These are phyloP conservation scores for Xylophagus ater DNA, from an alignment of 2,888 invertebrate species.

Conservation along the genomic window DNA sequence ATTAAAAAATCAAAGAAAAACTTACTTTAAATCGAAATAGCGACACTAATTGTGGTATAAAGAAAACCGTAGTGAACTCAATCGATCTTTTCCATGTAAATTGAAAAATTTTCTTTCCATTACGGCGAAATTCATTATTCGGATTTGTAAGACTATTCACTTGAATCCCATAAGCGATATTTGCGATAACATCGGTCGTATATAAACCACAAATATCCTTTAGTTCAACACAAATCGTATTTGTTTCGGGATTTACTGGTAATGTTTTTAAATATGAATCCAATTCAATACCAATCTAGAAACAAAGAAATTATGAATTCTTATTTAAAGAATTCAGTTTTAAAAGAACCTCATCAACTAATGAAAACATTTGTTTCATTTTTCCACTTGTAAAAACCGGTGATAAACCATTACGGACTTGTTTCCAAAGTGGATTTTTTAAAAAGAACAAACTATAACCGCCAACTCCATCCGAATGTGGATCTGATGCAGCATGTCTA, in stretches of 20 bases:
- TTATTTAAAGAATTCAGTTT: background rate
- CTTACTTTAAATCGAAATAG: slow-evolving; percentile 25
- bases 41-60: slow-evolving; percentile 29
- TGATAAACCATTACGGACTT: slow-evolving; percentile 36
- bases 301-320: background rate
- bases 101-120: slow-evolving; percentile 25
- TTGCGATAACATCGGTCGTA: slow-evolving; percentile 33
- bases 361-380: slow-evolving; percentile 35
- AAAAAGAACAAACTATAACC: slow-evolving; percentile 38
- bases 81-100: slow-evolving; percentile 23
- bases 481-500: slow-evolving; percentile 26
- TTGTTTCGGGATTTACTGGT: background rate
- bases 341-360: slow-evolving; percentile 32
- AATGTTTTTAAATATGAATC: slow-evolving; percentile 5
- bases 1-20: background rate
- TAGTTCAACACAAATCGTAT: slow-evolving; percentile 21
- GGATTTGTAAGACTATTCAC: slow-evolving; percentile 31
- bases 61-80: slow-evolving; percentile 30
- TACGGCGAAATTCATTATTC: slow-evolving; percentile 27
- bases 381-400: slow-evolving; percentile 41
- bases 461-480: slow-evolving; percentile 34
- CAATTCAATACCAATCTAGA: slow-evolving; percentile 9
- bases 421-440: slow-evolving; percentile 39
- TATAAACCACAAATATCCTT: slow-evolving; percentile 30
- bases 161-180: slow-evolving; percentile 31